phyloP scores from a whole-genome alignment of 2,797 vertebrate species.

The Ceyx erithaca region DNA sequence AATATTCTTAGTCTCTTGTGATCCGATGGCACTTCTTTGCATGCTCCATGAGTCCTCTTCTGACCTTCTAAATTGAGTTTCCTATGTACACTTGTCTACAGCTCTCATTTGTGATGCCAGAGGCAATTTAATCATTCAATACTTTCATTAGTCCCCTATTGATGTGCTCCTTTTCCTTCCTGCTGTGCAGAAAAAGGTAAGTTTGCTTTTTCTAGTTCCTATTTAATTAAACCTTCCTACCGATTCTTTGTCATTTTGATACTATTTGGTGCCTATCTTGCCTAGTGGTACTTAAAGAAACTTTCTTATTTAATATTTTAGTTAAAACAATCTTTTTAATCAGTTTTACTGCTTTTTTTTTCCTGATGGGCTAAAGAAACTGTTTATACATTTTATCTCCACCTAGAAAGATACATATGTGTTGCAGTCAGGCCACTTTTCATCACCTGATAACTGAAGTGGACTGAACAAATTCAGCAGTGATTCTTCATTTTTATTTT shows the following conservation, averaged over 20 bases:
- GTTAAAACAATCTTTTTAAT: neutral
- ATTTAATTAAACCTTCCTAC: neutral
- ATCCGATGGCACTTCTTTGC: slow-evolving; percentile 12
- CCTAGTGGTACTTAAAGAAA: neutral
- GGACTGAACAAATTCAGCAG: neutral
- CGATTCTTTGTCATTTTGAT: neutral
- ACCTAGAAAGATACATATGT: neutral
- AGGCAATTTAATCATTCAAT: slow-evolving; percentile 63
- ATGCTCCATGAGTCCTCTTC: slow-evolving; percentile 35
- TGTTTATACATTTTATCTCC: neutral
- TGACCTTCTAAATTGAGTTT: slow-evolving; percentile 63
- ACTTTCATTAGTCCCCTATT: slow-evolving; percentile 36
- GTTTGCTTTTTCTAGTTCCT: slow-evolving; percentile 41
- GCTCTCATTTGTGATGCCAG: slow-evolving; percentile 25
- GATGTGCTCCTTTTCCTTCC: slow-evolving; percentile 10
- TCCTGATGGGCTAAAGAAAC: neutral
- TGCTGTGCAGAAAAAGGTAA: neutral
- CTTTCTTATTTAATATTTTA: neutral
- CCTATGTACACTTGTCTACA: neutral
- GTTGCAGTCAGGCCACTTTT: neutral
- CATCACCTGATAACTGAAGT: neutral
- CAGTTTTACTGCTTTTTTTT: neutral
- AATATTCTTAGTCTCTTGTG: neutral
- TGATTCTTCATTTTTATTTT: neutral
- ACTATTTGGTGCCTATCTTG: neutral